phyloP scores from a whole-genome alignment of 2,113 vertebrate species.

The Fulica atra region DNA sequence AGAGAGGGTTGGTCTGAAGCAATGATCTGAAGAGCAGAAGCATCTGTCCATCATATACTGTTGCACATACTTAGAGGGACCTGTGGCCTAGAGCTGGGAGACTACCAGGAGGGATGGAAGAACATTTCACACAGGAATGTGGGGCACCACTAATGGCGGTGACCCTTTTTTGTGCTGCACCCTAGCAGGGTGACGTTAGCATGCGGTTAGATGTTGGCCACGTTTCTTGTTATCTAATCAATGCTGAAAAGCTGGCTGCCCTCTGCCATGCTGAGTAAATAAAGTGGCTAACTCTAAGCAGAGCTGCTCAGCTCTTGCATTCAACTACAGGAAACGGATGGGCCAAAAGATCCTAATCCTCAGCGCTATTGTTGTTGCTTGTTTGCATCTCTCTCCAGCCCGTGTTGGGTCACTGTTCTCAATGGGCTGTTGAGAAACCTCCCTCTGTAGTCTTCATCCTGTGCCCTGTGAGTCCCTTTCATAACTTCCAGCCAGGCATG shows the following conservation, averaged over 20 bases:
- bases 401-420: conserved; percentile 1
- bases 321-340: background rate
- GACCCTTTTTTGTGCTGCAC: background rate
- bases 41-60: rapidly evolving
- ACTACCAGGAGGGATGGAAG: background rate
- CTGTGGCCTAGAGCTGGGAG: background rate
- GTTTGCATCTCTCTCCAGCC: conserved; percentile 1
- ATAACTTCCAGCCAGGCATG: background rate
- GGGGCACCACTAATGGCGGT: rapidly evolving
- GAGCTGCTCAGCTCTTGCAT: background rate
- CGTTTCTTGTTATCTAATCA: background rate
- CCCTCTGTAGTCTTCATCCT: background rate
- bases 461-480: background rate
- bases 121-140: background rate
- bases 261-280: background rate
- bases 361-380: background rate
- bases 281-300: background rate
- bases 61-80: background rate
- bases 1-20: background rate
- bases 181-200: rapidly evolving
- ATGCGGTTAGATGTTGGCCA: background rate
- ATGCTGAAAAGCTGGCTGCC: background rate
- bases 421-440: conserved; percentile 17
- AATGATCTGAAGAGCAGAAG: background rate
- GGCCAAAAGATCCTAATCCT: background rate